Base-by-base conservation (phyloP, 2,888 invertebrate genomes). In the Drosophila acutilabella region DNA sequence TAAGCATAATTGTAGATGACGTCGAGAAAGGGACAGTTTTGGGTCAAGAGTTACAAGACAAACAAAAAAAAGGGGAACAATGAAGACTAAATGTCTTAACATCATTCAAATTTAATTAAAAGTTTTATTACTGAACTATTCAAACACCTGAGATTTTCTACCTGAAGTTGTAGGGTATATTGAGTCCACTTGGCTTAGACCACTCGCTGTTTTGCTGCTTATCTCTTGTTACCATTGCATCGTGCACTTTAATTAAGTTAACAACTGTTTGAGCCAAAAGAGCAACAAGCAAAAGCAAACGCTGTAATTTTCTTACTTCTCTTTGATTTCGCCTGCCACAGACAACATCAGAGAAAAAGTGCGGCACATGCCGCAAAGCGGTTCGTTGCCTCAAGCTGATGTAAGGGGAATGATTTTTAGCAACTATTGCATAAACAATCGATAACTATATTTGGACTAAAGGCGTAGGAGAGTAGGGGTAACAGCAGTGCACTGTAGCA, bases 191-290 rank as follows among this genome's bases (percentile, higher is more conserved):
- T 2, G 36, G 23, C 56, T 30, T 14, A 38, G 7, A 7, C 44
- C 66, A 54, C 60, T 57, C 68, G 64, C 42, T 53, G 18, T 10
- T 61, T 64, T 45, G 45, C 36, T 67, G 62, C 47, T 71, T 72
- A 64, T 47, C 71, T 66, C 61, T 59, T 48, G 65, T 75, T 71
- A 54, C 72, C 60, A 71, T 72, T 73, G 57, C 42, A 58, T 74
- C 48, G 58, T 71, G 56, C 73, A 71, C 80, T 84, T 78, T 84
- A 87, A 87, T 82, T 85, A 87, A 80, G 78, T 82, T 87, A 85
- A 80, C 82, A 84, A 84, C 74, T 70, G 82, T 77, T 78, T 69
- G 64, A 53, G 45, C 52, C 71, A 60, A 59, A 64, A 62, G 61
- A 61, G 68, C 66, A 74, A 68, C 67, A 69, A 65, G 57, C 53